phyloP scores from a whole-genome alignment of 53 echinoderm and acorn worm genomes.

The Glandiceps talaboti region DNA sequence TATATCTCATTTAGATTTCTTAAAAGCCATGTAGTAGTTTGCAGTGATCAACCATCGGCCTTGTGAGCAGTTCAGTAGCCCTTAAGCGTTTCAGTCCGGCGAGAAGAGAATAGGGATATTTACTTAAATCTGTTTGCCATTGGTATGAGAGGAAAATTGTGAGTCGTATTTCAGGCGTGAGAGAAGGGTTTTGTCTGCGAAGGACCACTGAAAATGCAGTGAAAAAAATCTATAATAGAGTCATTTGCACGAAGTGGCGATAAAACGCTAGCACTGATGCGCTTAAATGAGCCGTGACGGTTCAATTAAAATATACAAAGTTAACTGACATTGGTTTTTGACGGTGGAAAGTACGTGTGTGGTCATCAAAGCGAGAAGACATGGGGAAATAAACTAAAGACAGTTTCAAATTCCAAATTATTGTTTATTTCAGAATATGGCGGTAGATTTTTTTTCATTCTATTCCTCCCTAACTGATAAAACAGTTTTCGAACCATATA shows the following conservation, averaged over 20 bases:
- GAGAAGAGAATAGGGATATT: too few species aligned
- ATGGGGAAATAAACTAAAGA: too few species aligned
- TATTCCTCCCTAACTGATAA: too few species aligned
- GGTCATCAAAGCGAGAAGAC: neutral
- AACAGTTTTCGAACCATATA: too few species aligned
- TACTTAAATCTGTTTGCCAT: neutral
- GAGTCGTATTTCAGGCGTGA: neutral
- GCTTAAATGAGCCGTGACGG: neutral
- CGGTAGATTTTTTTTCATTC: neutral
- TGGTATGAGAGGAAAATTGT: neutral
- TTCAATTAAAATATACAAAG: neutral
- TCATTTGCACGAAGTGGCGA: slow-evolving; percentile 1
- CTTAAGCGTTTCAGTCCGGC: too few species aligned
- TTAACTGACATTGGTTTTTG: neutral
- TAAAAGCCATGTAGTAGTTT: too few species aligned
- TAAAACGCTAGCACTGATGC: neutral
- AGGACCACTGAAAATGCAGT: too few species aligned
- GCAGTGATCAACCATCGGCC: too few species aligned
- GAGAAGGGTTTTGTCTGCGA: too few species aligned
- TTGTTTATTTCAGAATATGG: neutral
- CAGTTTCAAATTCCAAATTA: neutral
- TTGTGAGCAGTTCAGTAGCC: too few species aligned
- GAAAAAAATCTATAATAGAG: neutral
- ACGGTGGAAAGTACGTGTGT: neutral
- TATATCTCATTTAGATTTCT: too few species aligned